Base-by-base conservation (phyloP, 2,113 vertebrate genomes). In the Myrmecophaga tridactyla region DNA sequence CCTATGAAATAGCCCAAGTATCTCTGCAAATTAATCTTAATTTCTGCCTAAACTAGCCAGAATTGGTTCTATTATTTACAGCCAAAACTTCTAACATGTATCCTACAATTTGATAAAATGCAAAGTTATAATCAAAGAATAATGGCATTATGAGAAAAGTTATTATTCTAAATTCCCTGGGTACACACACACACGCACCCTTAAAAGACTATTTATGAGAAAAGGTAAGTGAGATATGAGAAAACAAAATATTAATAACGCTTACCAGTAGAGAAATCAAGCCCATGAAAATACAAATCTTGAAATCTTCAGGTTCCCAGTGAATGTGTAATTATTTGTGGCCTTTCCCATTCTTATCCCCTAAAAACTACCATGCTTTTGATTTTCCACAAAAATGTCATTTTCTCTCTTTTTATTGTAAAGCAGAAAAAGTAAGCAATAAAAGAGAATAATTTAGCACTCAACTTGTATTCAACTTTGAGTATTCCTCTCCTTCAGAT, bases 401-500 rank as follows among this genome's bases (percentile, higher is more conserved):
- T 92, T 89, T 91, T 93, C 27, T 58, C 41, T 94, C 31, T 29
- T 62, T 13, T 43, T 43, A 17, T 39, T n/a, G 7, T 48, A 83
- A 65, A 86, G 27, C 12, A 11, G 7, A 48, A 80, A 96, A 94
- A 15, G 1, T 69, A 78, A 87, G 78, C 12, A 63, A 51, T 48
- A 67, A 75, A 65, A 70, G 69, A 41, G 69, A 70, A 21, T 27
- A 65, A 2, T 25, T 48, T 46, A 25, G 43, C 7, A 63, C 1
- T 60, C 7, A 27, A 63, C 21, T 43, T 60, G 25, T 27, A 72
- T 48, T 25, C 25, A 41, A 56, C n/a, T 48, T 51, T 53, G 43
- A 87, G n/a, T 56, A 84, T 78, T 85, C 94, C 62, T 78, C 81
- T 83, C n/a, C 25, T 88, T 90, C 23, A 46, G 21, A 69, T 90